A percentile compares a stretch with the other conserved stretches of the same genome.
Conservation (phyloP, 2,113 vertebrate species). For the Saccopteryx leptura region DNA sequence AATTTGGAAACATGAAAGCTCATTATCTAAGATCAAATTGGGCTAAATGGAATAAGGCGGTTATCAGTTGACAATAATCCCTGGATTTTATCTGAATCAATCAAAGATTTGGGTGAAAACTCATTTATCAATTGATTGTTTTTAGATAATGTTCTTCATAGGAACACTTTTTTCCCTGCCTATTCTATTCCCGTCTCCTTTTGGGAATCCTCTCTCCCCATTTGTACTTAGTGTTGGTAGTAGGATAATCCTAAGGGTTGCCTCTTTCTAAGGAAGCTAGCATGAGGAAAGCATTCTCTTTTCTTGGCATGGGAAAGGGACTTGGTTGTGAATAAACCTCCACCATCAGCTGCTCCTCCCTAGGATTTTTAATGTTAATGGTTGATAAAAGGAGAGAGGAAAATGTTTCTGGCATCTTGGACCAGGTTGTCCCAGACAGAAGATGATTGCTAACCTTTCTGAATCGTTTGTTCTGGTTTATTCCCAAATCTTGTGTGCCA, state of each 20-base stretch:
- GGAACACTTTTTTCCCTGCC: background rate
- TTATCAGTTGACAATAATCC: constrained; percentile 3
- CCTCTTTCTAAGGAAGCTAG: background rate
- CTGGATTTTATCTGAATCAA: background rate
- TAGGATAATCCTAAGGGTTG: background rate
- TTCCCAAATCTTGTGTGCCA: background rate
- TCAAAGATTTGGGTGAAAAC: background rate
- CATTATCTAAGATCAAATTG: constrained; percentile 55
- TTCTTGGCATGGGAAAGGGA: background rate
- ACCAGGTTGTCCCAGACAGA: background rate
- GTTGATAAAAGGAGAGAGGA: background rate
- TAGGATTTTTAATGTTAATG: background rate
- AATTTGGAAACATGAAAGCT: constrained; percentile 66
- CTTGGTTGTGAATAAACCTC: background rate
- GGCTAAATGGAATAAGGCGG: constrained; percentile 22
- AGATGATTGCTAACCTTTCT: background rate
- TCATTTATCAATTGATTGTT: background rate
- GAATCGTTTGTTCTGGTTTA: background rate
- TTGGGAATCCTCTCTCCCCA: background rate
- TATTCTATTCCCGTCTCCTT: background rate
- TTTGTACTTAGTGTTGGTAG: background rate
- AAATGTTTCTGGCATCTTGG: background rate
- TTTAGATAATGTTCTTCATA: background rate
- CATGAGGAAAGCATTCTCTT: background rate
- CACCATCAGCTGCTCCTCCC: background rate